These are phyloP conservation scores for Criorhina ranunculi DNA, from an alignment of 2,888 invertebrate genomes.

Conservation along the genomic window DNA sequence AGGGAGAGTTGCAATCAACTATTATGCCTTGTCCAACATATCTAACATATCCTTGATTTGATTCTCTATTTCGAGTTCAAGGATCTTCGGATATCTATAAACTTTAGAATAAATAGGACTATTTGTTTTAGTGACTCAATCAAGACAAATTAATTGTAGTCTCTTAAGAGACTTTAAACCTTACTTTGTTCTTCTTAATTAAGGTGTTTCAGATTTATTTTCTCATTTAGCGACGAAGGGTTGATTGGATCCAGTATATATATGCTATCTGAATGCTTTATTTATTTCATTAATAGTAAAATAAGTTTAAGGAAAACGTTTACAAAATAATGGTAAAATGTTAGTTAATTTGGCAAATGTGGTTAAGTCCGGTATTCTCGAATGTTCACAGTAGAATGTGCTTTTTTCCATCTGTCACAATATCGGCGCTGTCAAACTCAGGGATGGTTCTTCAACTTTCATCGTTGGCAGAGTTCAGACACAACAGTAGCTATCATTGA, in stretches of 20 bases:
- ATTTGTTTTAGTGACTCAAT: conserved; percentile 5
- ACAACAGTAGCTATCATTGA: not conserved
- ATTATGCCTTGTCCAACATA: not conserved
- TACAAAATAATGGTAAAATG: no score
- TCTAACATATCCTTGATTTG: no score
- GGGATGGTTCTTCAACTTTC: no score
- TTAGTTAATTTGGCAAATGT: no score
- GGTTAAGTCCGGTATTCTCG: no score
- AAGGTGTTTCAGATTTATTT: not conserved
- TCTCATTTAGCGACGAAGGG: not conserved
- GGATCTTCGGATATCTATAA: not conserved
- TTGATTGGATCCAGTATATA: not conserved
- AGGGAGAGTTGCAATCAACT: not conserved
- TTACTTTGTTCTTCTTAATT: not conserved
- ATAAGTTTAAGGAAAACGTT: no score
- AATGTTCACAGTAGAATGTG: no score
- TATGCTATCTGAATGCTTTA: not conserved
- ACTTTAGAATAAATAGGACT: conserved; percentile 4
- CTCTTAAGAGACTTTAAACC: not conserved
- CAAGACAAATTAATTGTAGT: not conserved
- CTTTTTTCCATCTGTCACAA: no score
- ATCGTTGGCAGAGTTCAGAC: no score
- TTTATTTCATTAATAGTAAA: no score
- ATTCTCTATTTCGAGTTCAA: not conserved
- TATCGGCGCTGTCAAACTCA: no score